These are phyloP conservation scores for Pogonomyrmex californicus DNA, from an alignment of 1,140 invertebrate species.

Conservation along the genomic window DNA sequence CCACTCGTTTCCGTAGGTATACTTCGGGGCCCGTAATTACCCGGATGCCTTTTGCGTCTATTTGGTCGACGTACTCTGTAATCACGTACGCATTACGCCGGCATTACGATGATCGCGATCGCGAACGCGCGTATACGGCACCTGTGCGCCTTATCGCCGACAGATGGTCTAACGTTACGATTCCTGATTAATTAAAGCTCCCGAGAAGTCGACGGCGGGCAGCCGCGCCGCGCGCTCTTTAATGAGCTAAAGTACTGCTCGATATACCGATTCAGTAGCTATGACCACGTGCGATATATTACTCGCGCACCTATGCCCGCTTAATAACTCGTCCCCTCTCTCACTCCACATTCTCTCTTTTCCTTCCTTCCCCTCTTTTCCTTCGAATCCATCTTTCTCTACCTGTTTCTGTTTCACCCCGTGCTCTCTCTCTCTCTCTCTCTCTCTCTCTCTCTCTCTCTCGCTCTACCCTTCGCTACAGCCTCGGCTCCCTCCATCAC, in stretches of 20 bases:
- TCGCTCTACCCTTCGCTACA: background rate
- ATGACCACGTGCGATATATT: slow-evolving; percentile 63
- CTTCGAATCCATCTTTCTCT: background rate
- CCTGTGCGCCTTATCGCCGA: slow-evolving; percentile 60
- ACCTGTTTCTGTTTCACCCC: background rate
- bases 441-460: too few species aligned
- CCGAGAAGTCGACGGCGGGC: slow-evolving; percentile 50
- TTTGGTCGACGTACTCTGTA: slow-evolving; percentile 58
- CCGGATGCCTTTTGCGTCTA: slow-evolving; percentile 59
- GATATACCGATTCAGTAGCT: slow-evolving; percentile 65
- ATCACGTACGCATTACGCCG: slow-evolving; percentile 60
- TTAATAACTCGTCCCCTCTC: slow-evolving; percentile 56
- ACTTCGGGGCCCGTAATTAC: slow-evolving; percentile 47
- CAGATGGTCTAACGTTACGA: slow-evolving; percentile 66
- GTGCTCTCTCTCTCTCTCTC: background rate
- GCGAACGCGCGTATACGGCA: slow-evolving; percentile 50
- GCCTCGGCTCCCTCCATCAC: background rate
- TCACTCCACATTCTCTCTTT: slow-evolving; percentile 1
- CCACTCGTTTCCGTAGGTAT: slow-evolving; percentile 37
- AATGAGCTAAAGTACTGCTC: slow-evolving; percentile 67
- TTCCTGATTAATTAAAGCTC: slow-evolving; percentile 72
- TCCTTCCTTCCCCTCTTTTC: background rate
- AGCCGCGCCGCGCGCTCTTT: slow-evolving; percentile 57
- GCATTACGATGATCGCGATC: slow-evolving; percentile 59
- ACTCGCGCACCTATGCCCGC: slow-evolving; percentile 47